Conservation (phyloP, 2,113 vertebrate species). For the Psittacula cyanocephala region DNA sequence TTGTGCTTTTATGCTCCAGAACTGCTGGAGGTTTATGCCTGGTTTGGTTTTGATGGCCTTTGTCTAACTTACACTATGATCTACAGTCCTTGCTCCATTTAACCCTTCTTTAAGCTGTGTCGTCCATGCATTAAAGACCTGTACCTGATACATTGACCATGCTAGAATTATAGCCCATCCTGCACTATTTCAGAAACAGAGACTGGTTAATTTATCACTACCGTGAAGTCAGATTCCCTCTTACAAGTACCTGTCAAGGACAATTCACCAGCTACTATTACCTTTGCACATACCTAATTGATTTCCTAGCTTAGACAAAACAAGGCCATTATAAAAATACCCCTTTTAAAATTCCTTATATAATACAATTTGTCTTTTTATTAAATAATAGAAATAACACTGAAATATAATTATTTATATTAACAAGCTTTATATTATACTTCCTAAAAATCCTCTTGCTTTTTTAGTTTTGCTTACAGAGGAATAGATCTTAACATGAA, state of each 20-base stretch:
- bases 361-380: not conserved
- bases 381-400: not conserved
- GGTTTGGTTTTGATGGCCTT: slow-evolving; percentile 35
- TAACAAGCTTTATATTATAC: not conserved
- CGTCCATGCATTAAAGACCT: not conserved
- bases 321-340: not conserved
- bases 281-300: not conserved
- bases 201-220: not conserved
- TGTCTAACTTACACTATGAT: not conserved
- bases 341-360: not conserved
- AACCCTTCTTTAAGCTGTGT: not conserved
- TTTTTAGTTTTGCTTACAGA: not conserved
- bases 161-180: not conserved
- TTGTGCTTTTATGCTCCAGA: not conserved
- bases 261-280: not conserved
- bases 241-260: not conserved
- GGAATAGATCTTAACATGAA: not conserved
- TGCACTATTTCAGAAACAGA: not conserved
- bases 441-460: not conserved
- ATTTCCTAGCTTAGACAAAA: not conserved
- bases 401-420: not conserved
- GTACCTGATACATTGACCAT: not conserved
- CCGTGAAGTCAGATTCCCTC: not conserved
- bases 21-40: not conserved
- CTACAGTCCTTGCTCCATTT: slow-evolving; percentile 9